Base-by-base conservation (phyloP, 2,797 vertebrate species). In the Antennarius maculatus region DNA sequence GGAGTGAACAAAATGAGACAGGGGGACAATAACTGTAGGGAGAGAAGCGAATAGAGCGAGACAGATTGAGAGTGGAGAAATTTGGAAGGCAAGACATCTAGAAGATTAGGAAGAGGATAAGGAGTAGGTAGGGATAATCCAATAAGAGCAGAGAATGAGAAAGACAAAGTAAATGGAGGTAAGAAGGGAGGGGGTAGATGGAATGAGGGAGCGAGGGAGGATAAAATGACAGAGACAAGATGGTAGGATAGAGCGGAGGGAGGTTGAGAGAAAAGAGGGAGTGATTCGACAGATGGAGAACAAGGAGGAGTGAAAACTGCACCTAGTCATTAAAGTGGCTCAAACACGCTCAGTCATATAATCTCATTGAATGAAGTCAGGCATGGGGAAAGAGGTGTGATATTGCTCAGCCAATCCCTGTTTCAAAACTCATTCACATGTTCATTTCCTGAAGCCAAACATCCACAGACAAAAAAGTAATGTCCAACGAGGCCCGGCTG, bases 341-440 rank as follows among this genome's bases (percentile, higher is more conserved):
- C 46, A 39, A 59, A 66, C 18, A 3, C 49, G 51, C 62, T 74
- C 79, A 83, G 69, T 82, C 77, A 80, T 81, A 80, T 59, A 39
- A 69, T 64, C 66, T 72, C 66, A 82, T 83, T 82, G 76, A 70
- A 61, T 66, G 71, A 57, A 52, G 49, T 15, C 64, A 72, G 69
- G 80, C 45, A 31, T 12, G 52, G 16, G 71, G 55, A 76, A 28
- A 10, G 68, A 81, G 66, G 58, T 59, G 75, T 17, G 60, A 69
- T 5, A 11, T 17, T 4, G 15, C 69, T 13, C 54, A 68, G 52
- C 62, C 66, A 54, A 39, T 45, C 46, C 46, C 50, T 54, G 54
- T 49, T 1, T 58, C 45, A 51, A 28, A 67, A 74, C 16, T 60
- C 66, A 37, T 54, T 76, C 63, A 29, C 51, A 54, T 16, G 76